Evolutionary conservation across 2,797 vertebrate genomes (phyloP).

Genomic region (Semotilus atromaculatus): DNA sequence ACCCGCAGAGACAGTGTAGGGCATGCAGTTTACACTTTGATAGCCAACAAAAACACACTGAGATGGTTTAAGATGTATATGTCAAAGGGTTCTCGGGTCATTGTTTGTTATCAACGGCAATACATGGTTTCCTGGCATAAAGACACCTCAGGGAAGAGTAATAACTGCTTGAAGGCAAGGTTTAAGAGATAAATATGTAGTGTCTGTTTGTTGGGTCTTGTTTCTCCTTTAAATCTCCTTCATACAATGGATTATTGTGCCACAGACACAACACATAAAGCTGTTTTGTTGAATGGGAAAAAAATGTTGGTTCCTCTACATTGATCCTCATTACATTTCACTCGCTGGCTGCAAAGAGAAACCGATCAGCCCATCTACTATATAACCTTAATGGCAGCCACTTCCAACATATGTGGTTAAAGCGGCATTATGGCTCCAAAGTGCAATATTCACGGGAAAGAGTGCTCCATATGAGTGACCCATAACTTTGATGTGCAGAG

Average conservation of each 20-base stretch:
- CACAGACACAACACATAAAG: background rate
- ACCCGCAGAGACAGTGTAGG: constrained; percentile 30
- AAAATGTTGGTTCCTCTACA: background rate
- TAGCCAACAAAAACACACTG: constrained; percentile 26
- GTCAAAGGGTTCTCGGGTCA: constrained; percentile 16
- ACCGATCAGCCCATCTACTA: background rate
- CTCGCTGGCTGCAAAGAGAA: constrained; percentile 19
- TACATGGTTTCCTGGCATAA: constrained; percentile 16
- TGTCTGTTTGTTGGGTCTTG: background rate
- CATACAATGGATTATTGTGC: background rate
- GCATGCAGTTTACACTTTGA: constrained; percentile 2
- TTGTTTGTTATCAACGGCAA: constrained; percentile 17
- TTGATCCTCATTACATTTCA: constrained; percentile 7
- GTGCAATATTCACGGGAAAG: constrained; percentile 15
- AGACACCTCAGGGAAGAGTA: background rate
- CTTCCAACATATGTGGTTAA: constrained; percentile 33
- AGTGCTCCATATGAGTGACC: constrained; percentile 51
- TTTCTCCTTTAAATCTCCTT: constrained; percentile 2
- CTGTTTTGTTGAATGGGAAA: background rate
- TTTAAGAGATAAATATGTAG: constrained; percentile 37
- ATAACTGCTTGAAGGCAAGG: background rate
- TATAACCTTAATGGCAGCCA: background rate
- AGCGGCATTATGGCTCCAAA: constrained; percentile 16
- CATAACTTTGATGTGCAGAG: constrained; percentile 51
- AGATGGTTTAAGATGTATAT: constrained; percentile 28